These are phyloP conservation scores for Callinectes sapidus DNA, from an alignment of 2,888 invertebrate species.

Conservation along the genomic window DNA sequence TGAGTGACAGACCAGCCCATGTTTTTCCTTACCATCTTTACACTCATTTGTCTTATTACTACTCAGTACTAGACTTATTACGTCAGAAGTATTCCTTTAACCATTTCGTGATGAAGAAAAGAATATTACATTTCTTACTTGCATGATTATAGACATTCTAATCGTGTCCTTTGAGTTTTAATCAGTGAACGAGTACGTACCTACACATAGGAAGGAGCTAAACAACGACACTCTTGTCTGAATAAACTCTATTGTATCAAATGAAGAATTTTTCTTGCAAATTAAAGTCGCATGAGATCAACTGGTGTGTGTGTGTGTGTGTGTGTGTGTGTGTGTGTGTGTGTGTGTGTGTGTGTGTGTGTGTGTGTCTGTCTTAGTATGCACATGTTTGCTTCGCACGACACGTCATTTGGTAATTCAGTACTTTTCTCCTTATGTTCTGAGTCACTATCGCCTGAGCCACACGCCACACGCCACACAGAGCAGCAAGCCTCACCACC, in stretches of 20 bases:
- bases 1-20: no score
- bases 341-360: constrained; percentile 35
- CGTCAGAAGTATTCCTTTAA: not conserved
- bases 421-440: not conserved
- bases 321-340: not conserved
- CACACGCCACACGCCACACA: not conserved
- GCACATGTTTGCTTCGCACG: not conserved
- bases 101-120: not conserved
- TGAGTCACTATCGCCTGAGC: not conserved
- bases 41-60: no score
- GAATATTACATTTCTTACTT: not conserved
- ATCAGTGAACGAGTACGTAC: not conserved
- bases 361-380: not conserved
- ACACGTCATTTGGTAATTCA: not conserved
- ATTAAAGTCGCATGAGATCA: not conserved
- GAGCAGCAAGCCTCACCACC: not conserved
- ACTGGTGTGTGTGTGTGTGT: not conserved
- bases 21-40: no score
- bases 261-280: not conserved
- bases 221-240: not conserved
- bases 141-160: not conserved
- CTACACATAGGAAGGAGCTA: not conserved
- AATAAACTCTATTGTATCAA: not conserved
- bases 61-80: not conserved
- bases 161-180: not conserved